Base-by-base conservation (phyloP, 2,113 vertebrate species). In the Ovis canadensis region DNA sequence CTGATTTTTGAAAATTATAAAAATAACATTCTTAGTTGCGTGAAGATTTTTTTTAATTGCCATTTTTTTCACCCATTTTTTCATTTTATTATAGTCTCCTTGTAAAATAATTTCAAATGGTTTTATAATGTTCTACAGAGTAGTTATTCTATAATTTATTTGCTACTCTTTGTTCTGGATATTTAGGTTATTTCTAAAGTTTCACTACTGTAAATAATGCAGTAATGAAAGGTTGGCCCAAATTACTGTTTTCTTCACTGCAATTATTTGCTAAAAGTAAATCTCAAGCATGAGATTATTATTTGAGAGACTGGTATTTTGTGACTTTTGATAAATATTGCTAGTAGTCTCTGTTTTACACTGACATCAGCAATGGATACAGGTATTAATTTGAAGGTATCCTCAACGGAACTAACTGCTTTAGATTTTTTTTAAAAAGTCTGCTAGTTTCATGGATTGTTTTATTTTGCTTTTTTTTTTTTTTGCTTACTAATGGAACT, bases 131-230 rank as follows among this genome's bases (percentile, higher is more conserved):
- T 89, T 89, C 27, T n/a, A 71, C 40, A 81, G 90, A 59, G 40
- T 85, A 36, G 45, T 84, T 54, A 71, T 91, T n/a, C 29, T 13
- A 14, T 59, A 81, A 74, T 87, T 86, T 85, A 62, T 27, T 45
- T 57, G 27, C 54, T 52, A 84, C 48, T 10, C 31, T 93, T 64
- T 54, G 59, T 88, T 74, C 78, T 77, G 15, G 10, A 74, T 86
- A 91, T 80, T 96, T 91, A 80, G 67, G 16, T 86, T 67, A 57
- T 90, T 94, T 90, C 67, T 71, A 86, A 62, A 89, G 36, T 90
- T 90, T 93, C 29, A 31, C 93, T 77, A 19, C 54, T 78, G 48
- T 52, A 74, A 92, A 74, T 78, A 85, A 90, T 90, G 48, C 48
- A 67, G 80, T 67, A 67, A 67, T 86, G 48, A 90, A 90, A 90